phyloP scores from a whole-genome alignment of 2,888 invertebrate genomes.

The Phortica okadai region DNA sequence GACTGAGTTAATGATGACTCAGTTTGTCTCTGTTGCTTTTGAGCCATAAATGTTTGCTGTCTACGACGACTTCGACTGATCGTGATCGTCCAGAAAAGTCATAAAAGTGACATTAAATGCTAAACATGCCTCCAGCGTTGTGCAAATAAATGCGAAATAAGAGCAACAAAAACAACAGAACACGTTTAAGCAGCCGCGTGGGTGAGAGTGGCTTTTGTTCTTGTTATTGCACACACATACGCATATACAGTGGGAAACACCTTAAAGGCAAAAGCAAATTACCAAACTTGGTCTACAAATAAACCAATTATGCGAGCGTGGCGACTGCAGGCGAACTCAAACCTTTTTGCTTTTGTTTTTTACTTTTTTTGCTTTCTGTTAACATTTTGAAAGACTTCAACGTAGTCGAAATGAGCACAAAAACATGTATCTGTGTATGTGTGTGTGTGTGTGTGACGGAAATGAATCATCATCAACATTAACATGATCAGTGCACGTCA shows the following conservation, averaged over 20 bases:
- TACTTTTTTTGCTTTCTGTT: neutral
- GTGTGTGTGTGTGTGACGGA: neutral
- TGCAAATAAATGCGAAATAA: constrained; percentile 43
- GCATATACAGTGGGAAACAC: constrained; percentile 32
- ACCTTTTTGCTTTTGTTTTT: neutral
- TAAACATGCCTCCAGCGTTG: neutral
- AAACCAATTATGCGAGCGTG: constrained; percentile 46
- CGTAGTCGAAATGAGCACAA: too few relatives aligned
- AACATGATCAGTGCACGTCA: neutral
- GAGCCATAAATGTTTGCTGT: neutral
- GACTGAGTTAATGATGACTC: constrained; percentile 7
- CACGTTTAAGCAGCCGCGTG: constrained; percentile 40
- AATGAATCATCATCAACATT: neutral
- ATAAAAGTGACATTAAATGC: constrained; percentile 33
- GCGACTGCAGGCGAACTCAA: neutral
- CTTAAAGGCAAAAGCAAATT: constrained; percentile 43
- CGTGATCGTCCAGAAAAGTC: neutral
- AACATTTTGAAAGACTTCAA: too few relatives aligned
- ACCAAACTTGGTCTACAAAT: constrained; percentile 21
- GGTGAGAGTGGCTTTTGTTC: constrained; percentile 45
- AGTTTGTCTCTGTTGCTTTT: neutral
- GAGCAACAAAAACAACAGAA: constrained; percentile 33
- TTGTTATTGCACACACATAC: neutral
- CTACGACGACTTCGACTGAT: neutral
- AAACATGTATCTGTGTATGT: neutral